A percentile compares a stretch with the other conserved stretches of the same genome.
Evolutionary conservation across 2,797 vertebrate species (phyloP).

Genomic region (Smutsia gigantea): DNA sequence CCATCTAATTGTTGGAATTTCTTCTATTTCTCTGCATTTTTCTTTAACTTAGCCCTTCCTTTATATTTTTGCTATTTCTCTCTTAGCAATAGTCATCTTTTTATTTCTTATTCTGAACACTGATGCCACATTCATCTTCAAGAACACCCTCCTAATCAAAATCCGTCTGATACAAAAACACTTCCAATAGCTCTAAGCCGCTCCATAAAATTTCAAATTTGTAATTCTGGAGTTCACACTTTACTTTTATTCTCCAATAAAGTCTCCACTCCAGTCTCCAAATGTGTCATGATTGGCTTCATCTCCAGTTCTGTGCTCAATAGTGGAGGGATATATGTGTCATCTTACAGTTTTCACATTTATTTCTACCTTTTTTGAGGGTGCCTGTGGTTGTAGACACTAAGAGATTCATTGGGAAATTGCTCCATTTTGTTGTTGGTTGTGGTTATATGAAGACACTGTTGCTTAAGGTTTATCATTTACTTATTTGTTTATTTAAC

Average conservation of each 20-base stretch:
- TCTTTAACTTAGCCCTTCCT: not conserved
- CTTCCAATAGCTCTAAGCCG: not conserved
- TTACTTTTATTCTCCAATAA: conserved; percentile 14
- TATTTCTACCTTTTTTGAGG: not conserved
- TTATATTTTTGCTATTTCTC: not conserved
- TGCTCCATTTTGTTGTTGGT: not conserved
- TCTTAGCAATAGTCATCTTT: not conserved
- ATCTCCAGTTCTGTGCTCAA: not conserved
- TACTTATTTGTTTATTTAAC: not conserved
- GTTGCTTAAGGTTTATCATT: not conserved
- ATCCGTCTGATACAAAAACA: not conserved
- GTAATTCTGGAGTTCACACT: not conserved
- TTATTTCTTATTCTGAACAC: not conserved
- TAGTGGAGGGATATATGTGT: not conserved
- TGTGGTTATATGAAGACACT: not conserved
- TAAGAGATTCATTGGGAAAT: not conserved
- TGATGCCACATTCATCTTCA: not conserved
- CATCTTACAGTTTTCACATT: not conserved
- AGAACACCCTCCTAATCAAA: not conserved
- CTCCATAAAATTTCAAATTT: not conserved
- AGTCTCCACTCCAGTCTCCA: not conserved
- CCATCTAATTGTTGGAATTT: not conserved
- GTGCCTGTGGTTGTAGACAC: not conserved
- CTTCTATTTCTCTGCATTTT: not conserved
- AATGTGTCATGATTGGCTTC: not conserved